Evolutionary conservation across 2,888 invertebrate genomes (phyloP).

Genomic region (Busseola fusca): DNA sequence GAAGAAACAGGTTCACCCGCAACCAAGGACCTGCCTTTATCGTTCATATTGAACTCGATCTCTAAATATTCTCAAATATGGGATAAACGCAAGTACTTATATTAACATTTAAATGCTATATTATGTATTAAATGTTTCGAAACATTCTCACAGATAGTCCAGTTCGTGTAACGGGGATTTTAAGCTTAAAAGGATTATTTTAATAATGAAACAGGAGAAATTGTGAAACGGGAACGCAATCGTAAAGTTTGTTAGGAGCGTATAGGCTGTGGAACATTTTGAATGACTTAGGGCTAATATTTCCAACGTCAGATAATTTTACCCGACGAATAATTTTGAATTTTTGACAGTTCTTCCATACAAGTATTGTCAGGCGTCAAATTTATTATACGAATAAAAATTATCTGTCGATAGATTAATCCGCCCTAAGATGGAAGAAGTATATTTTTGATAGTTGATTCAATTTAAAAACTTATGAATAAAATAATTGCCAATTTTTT

Average conservation of each 20-base stretch:
- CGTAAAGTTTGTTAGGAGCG: constrained; percentile 40
- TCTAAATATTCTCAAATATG: constrained; percentile 25
- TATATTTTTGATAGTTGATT: neutral
- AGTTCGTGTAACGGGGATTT: constrained; percentile 51
- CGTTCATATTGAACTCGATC: constrained; percentile 2
- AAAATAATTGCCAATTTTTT: neutral
- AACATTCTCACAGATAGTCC: constrained; percentile 49
- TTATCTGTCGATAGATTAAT: too few relatives aligned
- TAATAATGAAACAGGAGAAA: constrained; percentile 57
- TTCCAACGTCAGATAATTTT: too few relatives aligned
- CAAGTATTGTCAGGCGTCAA: too few relatives aligned
- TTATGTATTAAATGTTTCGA: constrained; percentile 50
- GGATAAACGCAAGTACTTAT: constrained; percentile 26
- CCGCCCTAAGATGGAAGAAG: neutral
- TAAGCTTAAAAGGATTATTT: constrained; percentile 59
- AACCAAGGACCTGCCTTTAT: constrained; percentile 1
- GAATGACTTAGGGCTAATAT: neutral
- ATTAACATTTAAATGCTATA: constrained; percentile 46
- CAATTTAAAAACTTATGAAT: neutral
- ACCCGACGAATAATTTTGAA: too few relatives aligned
- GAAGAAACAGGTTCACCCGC: neutral
- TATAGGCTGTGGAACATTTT: constrained; percentile 7
- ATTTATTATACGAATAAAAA: too few relatives aligned
- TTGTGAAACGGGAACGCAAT: constrained; percentile 30
- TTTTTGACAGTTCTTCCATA: too few relatives aligned